Evolutionary conservation across 2,888 invertebrate species (phyloP), one percentile per base, ranked within the genome.

Genomic region (Chaitophorus viminalis): DNA sequence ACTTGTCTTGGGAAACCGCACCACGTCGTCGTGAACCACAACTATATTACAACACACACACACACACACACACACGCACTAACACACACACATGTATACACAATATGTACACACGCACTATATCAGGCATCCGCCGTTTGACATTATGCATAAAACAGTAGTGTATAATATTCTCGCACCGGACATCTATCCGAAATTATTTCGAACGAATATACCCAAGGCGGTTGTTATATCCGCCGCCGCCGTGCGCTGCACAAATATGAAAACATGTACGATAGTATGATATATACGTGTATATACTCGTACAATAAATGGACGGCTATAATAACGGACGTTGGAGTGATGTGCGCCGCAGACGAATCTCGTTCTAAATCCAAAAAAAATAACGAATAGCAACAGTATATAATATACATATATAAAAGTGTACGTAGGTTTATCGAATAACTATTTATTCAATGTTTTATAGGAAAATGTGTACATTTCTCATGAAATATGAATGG

Each of bases 71-170:
- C n/a, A n/a, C n/a, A n/a, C n/a, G n/a, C n/a, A n/a, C n/a, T n/a
- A n/a, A n/a, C n/a, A n/a, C n/a, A n/a, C n/a, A n/a, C n/a, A n/a
- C n/a, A n/a, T n/a, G n/a, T n/a, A n/a, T n/a, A n/a, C n/a, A n/a
- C n/a, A n/a, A n/a, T n/a, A n/a, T n/a, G n/a, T n/a, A n/a, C 39
- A 36, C 83, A 3, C 46, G 3, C 70, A 17, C 29, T 70, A 3
- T 31, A 29, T 70, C 21, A 74, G 74, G 17, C 82, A 74, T 82
- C 72, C 82, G 74, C 72, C 82, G 74, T 11, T n/a, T 8, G 52
- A 33, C 33, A 46, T 31, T 39, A 82, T n/a, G n/a, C n/a, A n/a
- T 31, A 82, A 5, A 72, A 33, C 54, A 21, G 17, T 46, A 39
- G 46, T 46, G 6, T 9, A 29, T 5, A 21, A 8, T 21, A 65